phyloP scores from a whole-genome alignment of 2,113 vertebrate genomes.

The Procavia capensis region DNA sequence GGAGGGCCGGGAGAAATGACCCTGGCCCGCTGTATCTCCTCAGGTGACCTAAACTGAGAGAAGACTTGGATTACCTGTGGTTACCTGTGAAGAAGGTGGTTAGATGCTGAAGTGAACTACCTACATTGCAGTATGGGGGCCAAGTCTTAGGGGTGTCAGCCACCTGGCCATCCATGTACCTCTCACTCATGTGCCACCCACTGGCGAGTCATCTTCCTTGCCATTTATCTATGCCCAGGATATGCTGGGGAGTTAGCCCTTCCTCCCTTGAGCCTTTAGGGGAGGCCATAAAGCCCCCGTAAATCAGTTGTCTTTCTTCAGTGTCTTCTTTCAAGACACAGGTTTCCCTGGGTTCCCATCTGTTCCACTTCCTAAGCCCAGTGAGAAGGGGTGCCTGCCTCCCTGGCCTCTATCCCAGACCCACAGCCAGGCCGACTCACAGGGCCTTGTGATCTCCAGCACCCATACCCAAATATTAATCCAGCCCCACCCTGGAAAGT shows the following conservation, averaged over 20 bases:
- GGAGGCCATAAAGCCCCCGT: not conserved
- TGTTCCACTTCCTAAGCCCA: not conserved
- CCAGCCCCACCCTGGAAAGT: conserved; percentile 44
- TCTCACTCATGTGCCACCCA: not conserved
- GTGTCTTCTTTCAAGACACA: not conserved
- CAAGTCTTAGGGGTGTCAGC: not conserved
- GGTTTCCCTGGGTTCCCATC: not conserved
- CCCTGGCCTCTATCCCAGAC: conserved; percentile 19
- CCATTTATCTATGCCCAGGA: not conserved
- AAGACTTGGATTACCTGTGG: not conserved
- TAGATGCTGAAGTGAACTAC: not conserved
- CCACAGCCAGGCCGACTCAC: not conserved
- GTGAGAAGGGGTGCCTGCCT: not conserved
- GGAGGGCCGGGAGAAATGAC: not conserved
- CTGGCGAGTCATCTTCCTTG: not conserved
- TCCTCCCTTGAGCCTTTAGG: not conserved
- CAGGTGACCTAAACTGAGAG: not conserved
- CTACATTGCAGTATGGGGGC: not conserved
- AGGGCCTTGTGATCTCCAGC: not conserved
- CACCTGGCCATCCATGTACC: not conserved
- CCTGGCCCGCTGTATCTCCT: not conserved
- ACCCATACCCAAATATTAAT: conserved; percentile 34
- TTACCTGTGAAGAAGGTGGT: not conserved
- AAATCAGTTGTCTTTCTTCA: not conserved
- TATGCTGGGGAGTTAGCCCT: not conserved